These are phyloP conservation scores for Ochropleura plecta DNA, from an alignment of 2,888 invertebrate species.

Conservation along the genomic window DNA sequence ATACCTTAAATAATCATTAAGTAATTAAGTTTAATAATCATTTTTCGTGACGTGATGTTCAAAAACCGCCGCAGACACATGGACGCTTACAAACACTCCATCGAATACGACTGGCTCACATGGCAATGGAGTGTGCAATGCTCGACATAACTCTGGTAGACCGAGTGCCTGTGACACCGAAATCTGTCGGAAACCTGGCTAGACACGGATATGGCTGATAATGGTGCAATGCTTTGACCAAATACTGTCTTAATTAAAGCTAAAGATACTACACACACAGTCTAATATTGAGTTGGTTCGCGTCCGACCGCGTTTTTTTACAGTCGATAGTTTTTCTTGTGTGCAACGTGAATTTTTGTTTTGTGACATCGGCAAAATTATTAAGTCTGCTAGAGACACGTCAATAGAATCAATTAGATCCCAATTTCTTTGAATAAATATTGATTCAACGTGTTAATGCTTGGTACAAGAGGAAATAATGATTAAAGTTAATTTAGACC, in stretches of 20 bases:
- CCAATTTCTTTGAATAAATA: not conserved
- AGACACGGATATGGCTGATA: not conserved
- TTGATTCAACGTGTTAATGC: not conserved
- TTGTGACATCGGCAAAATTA: not conserved
- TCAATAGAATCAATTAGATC: not conserved
- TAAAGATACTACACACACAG: not conserved
- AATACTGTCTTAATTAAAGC: not conserved
- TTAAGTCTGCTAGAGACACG: not conserved
- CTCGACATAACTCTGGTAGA: not conserved
- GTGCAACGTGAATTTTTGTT: not conserved
- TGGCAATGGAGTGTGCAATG: not conserved
- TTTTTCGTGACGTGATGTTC: not conserved
- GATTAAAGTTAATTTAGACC: not conserved
- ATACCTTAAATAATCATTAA: not conserved
- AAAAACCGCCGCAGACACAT: not conserved
- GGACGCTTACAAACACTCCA: not conserved
- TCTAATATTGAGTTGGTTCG: not conserved
- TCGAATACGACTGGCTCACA: not conserved
- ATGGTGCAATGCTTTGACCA: not conserved
- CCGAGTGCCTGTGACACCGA: not conserved
- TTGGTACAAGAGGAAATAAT: conserved; percentile 8
- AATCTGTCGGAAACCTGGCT: not conserved
- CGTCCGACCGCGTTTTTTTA: not conserved
- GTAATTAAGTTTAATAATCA: too few relatives aligned
- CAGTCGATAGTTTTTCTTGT: not conserved